Evolutionary conservation across 2,797 vertebrate genomes (phyloP).

Genomic region (Meda fulgida): DNA sequence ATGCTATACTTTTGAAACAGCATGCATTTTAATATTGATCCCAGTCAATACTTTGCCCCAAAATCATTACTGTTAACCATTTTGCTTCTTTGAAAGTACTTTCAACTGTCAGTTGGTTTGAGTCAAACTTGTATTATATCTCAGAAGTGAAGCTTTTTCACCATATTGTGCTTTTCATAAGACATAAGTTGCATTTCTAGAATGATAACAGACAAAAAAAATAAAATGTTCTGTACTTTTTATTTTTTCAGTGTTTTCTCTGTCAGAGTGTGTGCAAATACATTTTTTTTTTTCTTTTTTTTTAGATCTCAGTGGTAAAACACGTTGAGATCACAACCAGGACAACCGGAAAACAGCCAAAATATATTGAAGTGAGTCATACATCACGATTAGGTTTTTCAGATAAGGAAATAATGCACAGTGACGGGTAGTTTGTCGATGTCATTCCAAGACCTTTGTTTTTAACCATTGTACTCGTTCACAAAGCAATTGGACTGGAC

Average conservation of each 20-base stretch:
- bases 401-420: slow-evolving; percentile 22
- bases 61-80: not conserved
- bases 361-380: slow-evolving; percentile 27
- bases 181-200: not conserved
- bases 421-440: slow-evolving; percentile 40
- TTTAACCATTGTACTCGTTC: not conserved
- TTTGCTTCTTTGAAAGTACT: not conserved
- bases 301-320: slow-evolving; percentile 24
- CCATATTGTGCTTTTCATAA: not conserved
- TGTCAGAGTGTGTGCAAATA: slow-evolving; percentile 33
- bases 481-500: slow-evolving; percentile 6
- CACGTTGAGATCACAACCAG: slow-evolving; percentile 32
- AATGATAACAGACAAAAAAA: slow-evolving; percentile 27
- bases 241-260: slow-evolving; percentile 21
- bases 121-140: not conserved
- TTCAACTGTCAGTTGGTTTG: not conserved
- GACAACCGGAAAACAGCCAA: slow-evolving; percentile 28
- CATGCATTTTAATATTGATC: not conserved
- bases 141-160: not conserved
- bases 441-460: slow-evolving; percentile 30
- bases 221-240: slow-evolving; percentile 19
- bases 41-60: not conserved
- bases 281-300: not conserved
- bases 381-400: slow-evolving; percentile 19
- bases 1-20: not conserved